Conservation (phyloP, 2,888 invertebrate species). For the Ptychoptera contaminata region DNA sequence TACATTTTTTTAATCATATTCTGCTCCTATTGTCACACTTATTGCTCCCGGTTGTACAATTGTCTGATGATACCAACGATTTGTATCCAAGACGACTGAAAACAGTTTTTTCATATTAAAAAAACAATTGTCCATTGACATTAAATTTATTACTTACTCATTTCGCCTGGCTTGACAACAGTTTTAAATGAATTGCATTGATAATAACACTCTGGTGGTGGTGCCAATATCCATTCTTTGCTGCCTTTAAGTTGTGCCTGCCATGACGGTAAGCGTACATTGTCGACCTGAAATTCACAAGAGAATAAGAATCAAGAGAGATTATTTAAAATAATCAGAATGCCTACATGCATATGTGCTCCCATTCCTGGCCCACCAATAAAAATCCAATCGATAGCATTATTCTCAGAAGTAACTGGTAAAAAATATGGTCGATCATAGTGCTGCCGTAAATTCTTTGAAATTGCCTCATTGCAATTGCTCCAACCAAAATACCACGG, state of each 20-base stretch:
- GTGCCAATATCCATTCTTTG: conserved; percentile 80
- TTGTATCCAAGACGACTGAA: conserved; percentile 85
- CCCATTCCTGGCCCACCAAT: conserved; percentile 92
- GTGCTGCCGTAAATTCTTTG: conserved; percentile 57
- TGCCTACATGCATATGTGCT: conserved; percentile 83
- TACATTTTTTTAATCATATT: conserved; percentile 79
- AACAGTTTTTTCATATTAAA: conserved; percentile 14
- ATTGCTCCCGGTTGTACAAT: conserved; percentile 70
- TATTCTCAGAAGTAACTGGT: conserved; percentile 70
- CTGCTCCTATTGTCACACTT: conserved; percentile 92
- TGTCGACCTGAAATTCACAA: conserved; percentile 57
- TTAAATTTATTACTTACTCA: conserved; percentile 42
- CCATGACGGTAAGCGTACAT: conserved; percentile 89
- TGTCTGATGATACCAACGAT: conserved; percentile 92
- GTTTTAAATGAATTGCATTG: conserved; percentile 39
- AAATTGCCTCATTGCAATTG: conserved; percentile 77
- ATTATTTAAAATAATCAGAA: not conserved
- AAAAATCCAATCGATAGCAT: conserved; percentile 89
- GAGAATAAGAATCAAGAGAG: not conserved
- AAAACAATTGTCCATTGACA: not conserved
- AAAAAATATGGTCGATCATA: conserved; percentile 80
- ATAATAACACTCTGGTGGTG: conserved; percentile 84
- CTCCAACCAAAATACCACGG: conserved; percentile 71
- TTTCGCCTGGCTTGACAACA: conserved; percentile 74
- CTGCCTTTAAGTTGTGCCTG: conserved; percentile 85